Evolutionary conservation across 2,113 vertebrate species (phyloP), one percentile per base, ranked within the genome.

Genomic region (Macheiramphus alcinus): DNA sequence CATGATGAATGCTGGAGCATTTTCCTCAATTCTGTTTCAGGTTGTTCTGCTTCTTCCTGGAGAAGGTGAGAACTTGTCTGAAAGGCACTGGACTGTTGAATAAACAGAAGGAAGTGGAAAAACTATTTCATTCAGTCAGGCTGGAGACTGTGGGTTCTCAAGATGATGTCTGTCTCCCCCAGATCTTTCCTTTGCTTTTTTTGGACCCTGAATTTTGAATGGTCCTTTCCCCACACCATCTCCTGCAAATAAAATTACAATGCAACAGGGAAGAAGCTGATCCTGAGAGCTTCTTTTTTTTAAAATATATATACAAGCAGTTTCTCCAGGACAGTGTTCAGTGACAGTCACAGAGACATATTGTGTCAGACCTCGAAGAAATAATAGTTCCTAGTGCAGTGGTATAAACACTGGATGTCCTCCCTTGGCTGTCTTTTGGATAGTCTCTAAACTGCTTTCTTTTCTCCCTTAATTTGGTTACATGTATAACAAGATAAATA

Each of bases 391-490:
- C 25, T 81, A 42, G 9, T 55, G 43, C 45, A 62, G 29, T 84
- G 45, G 13, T 87, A 61, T 62, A 82, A 79, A 68, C 50, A 48
- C 25, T 72, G 34, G 29, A 20, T 50, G 52, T 88, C 27, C 14
- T 90, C 17, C 38, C 38, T 71, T 76, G 47, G 18, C 48, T 79
- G 34, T 67, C 85, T 71, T 63, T 73, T 75, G 52, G 13, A 45
- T 86, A 55, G 55, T 84, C 53, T 75, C 23, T 70, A 48, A 95
- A 75, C 27, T 72, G 63, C n/a, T 71, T 82, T 80, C 17, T 84
- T 94, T 78, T 80, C 31, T 89, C 58, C 42, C 5, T 80, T 93
- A 73, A 93, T 92, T 86, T 86, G 62, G n/a, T 91, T 97, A 90
- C 6, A 3, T 42, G 10, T 84, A 27, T 93, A 91, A 96, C 34